Percentiles rank a stretch among this genome's conserved stretches.
These are phyloP conservation scores for Portunus trituberculatus DNA, from an alignment of 1,140 invertebrate species.

Conservation along the genomic window DNA sequence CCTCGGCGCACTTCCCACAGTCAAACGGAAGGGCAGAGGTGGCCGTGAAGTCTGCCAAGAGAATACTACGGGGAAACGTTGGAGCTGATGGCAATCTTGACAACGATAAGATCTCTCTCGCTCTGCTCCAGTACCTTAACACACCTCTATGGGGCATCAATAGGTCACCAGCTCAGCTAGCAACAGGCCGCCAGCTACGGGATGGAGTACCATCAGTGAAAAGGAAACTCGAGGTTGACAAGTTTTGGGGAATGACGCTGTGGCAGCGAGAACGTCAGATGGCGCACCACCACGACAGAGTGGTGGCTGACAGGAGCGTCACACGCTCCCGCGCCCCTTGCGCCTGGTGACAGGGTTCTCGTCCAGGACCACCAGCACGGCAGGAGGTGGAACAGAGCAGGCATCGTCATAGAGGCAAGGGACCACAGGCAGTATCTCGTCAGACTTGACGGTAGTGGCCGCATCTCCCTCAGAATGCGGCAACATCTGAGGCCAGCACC, in stretches of 20 bases:
- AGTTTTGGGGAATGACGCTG: not conserved
- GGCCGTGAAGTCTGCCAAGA: not conserved
- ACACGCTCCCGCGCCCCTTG: too few relatives aligned
- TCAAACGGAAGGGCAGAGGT: constrained; percentile 8
- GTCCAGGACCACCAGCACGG: too few relatives aligned
- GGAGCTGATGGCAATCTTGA: not conserved
- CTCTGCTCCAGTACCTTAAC: not conserved
- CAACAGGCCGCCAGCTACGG: not conserved
- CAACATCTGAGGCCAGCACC: too few relatives aligned
- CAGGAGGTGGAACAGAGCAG: too few relatives aligned
- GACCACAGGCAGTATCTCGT: too few relatives aligned
- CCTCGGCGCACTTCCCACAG: not conserved
- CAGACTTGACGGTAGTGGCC: too few relatives aligned
- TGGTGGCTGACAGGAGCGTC: too few relatives aligned
- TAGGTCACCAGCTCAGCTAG: too few relatives aligned
- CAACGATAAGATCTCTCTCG: not conserved
- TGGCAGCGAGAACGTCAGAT: not conserved
- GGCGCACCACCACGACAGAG: not conserved
- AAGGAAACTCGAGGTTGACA: not conserved
- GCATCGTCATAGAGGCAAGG: too few relatives aligned
- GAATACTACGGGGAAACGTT: not conserved
- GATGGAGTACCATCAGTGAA: not conserved
- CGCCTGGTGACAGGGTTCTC: too few relatives aligned
- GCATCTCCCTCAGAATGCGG: too few relatives aligned
- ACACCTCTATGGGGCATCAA: too few relatives aligned